These are phyloP conservation scores for Stegodyphus mimosarum DNA, from an alignment of 1,140 invertebrate species.

Conservation along the genomic window DNA sequence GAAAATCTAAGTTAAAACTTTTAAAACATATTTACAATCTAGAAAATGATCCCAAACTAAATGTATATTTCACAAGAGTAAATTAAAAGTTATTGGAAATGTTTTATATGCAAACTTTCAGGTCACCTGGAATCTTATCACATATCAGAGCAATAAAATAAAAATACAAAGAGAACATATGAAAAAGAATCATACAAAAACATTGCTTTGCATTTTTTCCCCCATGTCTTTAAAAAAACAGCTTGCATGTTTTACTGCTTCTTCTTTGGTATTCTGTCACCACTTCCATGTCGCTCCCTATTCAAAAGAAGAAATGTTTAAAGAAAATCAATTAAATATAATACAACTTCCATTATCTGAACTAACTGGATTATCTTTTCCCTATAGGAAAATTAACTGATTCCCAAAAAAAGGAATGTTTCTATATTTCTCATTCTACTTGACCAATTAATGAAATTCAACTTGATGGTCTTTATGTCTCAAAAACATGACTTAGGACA, in stretches of 20 bases:
- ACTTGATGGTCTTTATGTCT: background rate
- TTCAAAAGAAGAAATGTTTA: background rate
- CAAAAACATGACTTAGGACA: too few species aligned
- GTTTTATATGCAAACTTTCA: too few species aligned
- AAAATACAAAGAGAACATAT: too few species aligned
- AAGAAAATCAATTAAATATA: background rate
- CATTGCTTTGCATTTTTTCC: background rate
- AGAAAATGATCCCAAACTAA: too few species aligned
- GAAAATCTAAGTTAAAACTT: background rate
- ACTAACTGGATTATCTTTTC: background rate
- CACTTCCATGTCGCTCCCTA: conserved; percentile 44
- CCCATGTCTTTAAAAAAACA: background rate
- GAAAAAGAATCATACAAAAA: too few species aligned
- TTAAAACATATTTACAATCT: too few species aligned
- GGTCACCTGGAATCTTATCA: too few species aligned
- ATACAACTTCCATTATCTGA: background rate
- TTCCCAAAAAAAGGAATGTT: background rate
- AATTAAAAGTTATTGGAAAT: background rate
- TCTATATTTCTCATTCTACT: background rate
- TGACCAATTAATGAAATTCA: background rate
- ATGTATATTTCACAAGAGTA: background rate
- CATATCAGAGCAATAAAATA: too few species aligned
- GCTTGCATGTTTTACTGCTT: conserved; percentile 4
- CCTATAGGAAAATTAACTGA: background rate
- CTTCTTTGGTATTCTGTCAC: conserved; percentile 26